Conservation (phyloP, 2,888 invertebrate species). For the Metellina segmentata region DNA sequence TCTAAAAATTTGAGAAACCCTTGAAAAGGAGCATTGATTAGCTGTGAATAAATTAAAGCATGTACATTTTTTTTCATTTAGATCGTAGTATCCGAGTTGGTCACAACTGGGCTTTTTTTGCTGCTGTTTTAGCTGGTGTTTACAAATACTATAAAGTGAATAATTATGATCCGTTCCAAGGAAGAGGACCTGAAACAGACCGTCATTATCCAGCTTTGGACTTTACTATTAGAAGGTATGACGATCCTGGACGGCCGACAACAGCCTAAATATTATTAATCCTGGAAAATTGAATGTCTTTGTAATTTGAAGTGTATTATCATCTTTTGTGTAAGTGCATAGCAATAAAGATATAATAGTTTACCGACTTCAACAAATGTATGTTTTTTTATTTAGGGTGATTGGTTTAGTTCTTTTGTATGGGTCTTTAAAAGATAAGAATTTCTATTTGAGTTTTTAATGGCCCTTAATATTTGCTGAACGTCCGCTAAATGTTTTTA, state of each 20-base stretch:
- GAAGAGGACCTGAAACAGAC: not conserved
- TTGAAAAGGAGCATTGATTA: too few relatives aligned
- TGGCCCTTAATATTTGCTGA: not conserved
- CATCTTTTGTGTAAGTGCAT: too few relatives aligned
- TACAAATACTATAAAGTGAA: conserved; percentile 33
- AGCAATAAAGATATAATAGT: too few relatives aligned
- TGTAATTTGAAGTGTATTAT: not conserved
- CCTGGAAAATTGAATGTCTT: conserved; percentile 2
- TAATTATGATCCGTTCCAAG: not conserved
- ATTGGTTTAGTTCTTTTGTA: not conserved
- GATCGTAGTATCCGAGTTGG: conserved; percentile 31
- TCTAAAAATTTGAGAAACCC: too few relatives aligned
- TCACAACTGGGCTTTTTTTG: conserved; percentile 17
- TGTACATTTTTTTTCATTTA: conserved; percentile 25
- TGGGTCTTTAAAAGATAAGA: not conserved
- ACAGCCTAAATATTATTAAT: conserved; percentile 9
- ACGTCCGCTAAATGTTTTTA: not conserved
- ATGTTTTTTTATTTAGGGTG: not conserved
- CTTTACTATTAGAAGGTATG: conserved; percentile 45
- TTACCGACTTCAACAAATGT: not conserved
- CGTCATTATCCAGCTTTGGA: not conserved
- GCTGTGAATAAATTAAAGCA: not conserved
- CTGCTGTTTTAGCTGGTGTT: conserved; percentile 7
- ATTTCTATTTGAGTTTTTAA: too few relatives aligned
- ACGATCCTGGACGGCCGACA: conserved; percentile 62